Conservation (phyloP, 2,113 vertebrate species). For the Trichechus manatus region DNA sequence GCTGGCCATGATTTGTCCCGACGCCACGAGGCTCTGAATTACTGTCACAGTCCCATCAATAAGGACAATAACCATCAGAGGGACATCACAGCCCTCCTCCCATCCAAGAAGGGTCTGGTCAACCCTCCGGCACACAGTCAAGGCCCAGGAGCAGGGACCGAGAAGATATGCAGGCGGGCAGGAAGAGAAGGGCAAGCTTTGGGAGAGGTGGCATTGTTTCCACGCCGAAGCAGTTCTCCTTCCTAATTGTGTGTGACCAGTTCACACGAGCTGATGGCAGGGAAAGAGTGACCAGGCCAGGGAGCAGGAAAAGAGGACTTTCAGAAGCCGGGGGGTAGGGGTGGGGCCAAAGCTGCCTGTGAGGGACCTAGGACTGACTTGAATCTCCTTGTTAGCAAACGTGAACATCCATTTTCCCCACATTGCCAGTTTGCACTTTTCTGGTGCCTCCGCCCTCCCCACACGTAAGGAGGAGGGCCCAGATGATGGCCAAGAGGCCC, state of each 20-base stretch:
- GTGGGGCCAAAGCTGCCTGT: not conserved
- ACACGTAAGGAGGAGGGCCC: not conserved
- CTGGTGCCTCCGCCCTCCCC: not conserved
- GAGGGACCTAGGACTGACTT: not conserved
- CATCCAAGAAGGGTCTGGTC: not conserved
- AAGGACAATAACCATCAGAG: not conserved
- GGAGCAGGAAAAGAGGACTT: not conserved
- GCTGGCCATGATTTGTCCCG: rapidly evolving
- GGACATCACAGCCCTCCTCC: not conserved
- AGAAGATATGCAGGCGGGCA: not conserved
- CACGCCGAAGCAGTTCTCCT: not conserved
- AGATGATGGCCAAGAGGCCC: not conserved
- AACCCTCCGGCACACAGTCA: rapidly evolving
- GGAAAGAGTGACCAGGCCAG: not conserved
- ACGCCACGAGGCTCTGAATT: rapidly evolving
- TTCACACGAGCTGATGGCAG: not conserved
- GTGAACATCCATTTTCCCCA: not conserved
- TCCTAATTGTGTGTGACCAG: not conserved
- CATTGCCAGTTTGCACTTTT: not conserved
- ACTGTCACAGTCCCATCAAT: rapidly evolving
- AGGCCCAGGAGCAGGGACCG: not conserved
- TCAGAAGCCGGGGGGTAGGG: not conserved
- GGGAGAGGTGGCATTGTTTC: not conserved
- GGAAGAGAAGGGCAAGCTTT: not conserved
- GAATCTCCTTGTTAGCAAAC: not conserved